Percentiles rank a stretch among this genome's conserved stretches.
Evolutionary conservation across 2,888 invertebrate genomes (phyloP).

Genomic region (Nomada ruficornis): DNA sequence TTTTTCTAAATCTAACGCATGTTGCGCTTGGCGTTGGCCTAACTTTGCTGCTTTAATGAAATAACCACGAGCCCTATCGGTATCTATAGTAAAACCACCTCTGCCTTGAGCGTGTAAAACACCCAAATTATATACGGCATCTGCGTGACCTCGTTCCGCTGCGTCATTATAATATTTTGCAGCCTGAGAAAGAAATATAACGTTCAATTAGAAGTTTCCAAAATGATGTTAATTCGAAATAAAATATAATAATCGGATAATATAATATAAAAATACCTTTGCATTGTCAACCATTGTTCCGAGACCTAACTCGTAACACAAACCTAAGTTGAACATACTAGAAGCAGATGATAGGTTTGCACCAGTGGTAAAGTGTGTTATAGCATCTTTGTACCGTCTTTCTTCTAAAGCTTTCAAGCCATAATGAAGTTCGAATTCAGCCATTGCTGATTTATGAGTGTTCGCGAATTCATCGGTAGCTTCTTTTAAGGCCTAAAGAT

Average conservation of each 20-base stretch:
- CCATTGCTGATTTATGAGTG: constrained; percentile 85
- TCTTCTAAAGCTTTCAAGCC: constrained; percentile 87
- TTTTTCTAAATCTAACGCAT: constrained; percentile 84
- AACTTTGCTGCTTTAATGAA: constrained; percentile 86
- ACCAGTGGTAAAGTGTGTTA: constrained; percentile 86
- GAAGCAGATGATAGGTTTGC: constrained; percentile 87
- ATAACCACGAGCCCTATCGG: constrained; percentile 85
- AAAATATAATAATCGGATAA: neutral
- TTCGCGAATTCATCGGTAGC: constrained; percentile 76
- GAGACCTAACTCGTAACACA: constrained; percentile 89
- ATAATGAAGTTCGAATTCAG: constrained; percentile 87
- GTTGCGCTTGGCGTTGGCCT: constrained; percentile 87
- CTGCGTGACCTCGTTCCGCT: constrained; percentile 87
- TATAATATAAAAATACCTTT: constrained; percentile 83
- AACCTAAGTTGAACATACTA: constrained; percentile 88
- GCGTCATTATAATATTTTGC: constrained; percentile 88
- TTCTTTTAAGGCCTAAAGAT: constrained; percentile 75
- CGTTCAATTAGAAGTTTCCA: neutral
- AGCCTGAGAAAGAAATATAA: constrained; percentile 85
- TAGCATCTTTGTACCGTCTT: constrained; percentile 86
- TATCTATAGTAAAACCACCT: constrained; percentile 86
- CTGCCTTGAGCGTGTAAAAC: constrained; percentile 88
- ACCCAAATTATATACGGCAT: constrained; percentile 89
- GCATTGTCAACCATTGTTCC: constrained; percentile 87
- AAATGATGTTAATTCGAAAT: neutral